Base-by-base conservation (phyloP, 2,797 vertebrate species). In the Poeciliopsis infans region DNA sequence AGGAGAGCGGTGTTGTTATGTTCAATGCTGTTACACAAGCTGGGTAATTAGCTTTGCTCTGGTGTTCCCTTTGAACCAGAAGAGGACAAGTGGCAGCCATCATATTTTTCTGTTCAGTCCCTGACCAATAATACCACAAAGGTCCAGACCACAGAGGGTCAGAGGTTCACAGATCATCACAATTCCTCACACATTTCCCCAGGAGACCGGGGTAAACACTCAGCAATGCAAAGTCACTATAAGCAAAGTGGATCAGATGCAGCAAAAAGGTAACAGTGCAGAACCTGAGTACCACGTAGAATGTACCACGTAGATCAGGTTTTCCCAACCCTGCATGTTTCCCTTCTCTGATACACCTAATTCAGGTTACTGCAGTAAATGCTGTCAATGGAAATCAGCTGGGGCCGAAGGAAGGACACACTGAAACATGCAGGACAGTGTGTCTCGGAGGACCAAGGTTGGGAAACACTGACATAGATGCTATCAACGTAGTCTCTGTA, bases 41-140 rank as follows among this genome's bases (percentile, higher is more conserved):
- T 81, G 86, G 87, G 86, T 93, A 93, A 94, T 95, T 95, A 94
- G 88, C 88, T 88, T 83, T 86, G 89, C 85, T 88, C 86, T 79
- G 83, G 85, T 85, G 82, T 93, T 93, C 82, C 89, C 86, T 93
- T 89, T 93, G 85, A 94, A 93, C 86, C 83, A 53, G 77, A 57
- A 74, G 81, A 87, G 83, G 83, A 90, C 90, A 92, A 91, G 87
- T 81, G 90, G 90, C 84, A 93, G 87, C 88, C 86, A 86, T 92
- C 85, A 79, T 81, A 90, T 88, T 89, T 91, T 90, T 92, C 86
- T 94, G 87, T 93, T 36, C 78, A 69, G 87, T 86, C 72, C 49
- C 81, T 79, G 89, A 91, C 90, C 85, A 3, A 84, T 88, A 76
- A 76, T 86, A 84, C 87, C 83, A 81, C 92, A 86, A 76, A 80